A percentile compares a stretch with the other conserved stretches of the same genome.
Conservation (phyloP, 2,888 invertebrate genomes). For the Leucoma salicis region DNA sequence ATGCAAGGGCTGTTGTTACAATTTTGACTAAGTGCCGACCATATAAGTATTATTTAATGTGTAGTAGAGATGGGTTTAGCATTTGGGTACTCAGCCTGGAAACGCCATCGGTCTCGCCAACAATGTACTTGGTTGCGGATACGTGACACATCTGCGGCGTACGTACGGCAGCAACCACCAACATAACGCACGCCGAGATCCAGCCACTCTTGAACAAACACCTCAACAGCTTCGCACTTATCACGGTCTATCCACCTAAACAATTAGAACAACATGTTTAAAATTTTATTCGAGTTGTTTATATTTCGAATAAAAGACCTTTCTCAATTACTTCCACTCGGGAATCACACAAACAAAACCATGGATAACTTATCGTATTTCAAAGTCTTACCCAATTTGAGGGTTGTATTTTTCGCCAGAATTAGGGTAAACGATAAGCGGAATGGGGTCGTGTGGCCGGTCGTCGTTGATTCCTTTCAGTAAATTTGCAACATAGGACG, state of each 20-base stretch:
- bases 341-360: slow-evolving; percentile 22
- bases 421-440: slow-evolving; percentile 95
- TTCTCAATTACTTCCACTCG: slow-evolving; percentile 17
- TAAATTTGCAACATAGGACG: slow-evolving; percentile 65
- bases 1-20: too few species aligned
- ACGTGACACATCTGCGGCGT: slow-evolving; percentile 89
- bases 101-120: slow-evolving; percentile 71
- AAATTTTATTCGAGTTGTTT: too few species aligned
- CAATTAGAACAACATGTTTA: too few species aligned
- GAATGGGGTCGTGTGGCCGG: slow-evolving; percentile 80
- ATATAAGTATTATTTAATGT: slow-evolving; percentile 28
- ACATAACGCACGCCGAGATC: slow-evolving; percentile 91
- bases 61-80: slow-evolving; percentile 31
- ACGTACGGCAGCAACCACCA: slow-evolving; percentile 96
- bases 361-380: slow-evolving; percentile 30
- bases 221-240: slow-evolving; percentile 86
- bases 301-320: slow-evolving; percentile 5
- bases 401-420: slow-evolving; percentile 92
- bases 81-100: slow-evolving; percentile 47
- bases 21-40: too few species aligned
- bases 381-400: slow-evolving; percentile 82
- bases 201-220: slow-evolving; percentile 90
- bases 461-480: slow-evolving; percentile 75
- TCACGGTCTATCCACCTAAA: slow-evolving; percentile 88
- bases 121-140: slow-evolving; percentile 85